Evolutionary conservation across 1,140 invertebrate genomes (phyloP).

Genomic region (Dreissena polymorpha): DNA sequence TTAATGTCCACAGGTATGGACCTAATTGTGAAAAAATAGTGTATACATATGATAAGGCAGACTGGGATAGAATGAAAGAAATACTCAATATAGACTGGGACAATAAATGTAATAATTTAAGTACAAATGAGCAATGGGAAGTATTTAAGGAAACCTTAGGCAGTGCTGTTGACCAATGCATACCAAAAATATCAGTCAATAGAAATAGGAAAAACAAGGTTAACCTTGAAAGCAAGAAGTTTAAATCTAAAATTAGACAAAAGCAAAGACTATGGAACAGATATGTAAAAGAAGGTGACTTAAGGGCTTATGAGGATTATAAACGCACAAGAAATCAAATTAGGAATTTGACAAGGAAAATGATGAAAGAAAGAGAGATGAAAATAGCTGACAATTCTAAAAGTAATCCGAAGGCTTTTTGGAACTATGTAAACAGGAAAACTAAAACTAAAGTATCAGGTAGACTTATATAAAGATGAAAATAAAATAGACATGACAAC

Average conservation of each 20-base stretch:
- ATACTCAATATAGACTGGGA: slow-evolving; percentile 4
- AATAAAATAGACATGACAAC: not conserved
- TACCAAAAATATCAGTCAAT: not conserved
- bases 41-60: slow-evolving; percentile 16
- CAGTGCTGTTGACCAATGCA: not conserved
- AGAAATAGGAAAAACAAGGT: not conserved
- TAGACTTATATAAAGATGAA: slow-evolving; percentile 21
- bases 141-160: not conserved
- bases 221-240: not conserved
- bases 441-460: slow-evolving; percentile 12
- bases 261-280: slow-evolving; percentile 9
- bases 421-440: slow-evolving; percentile 14
- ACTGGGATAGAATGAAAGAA: not conserved
- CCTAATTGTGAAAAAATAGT: not conserved
- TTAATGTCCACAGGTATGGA: not conserved
- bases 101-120: not conserved
- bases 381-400: not conserved
- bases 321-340: slow-evolving; percentile 7
- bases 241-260: slow-evolving; percentile 2
- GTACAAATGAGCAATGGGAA: not conserved
- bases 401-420: slow-evolving; percentile 1
- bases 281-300: not conserved
- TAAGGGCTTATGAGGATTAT: not conserved
- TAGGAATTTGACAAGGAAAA: slow-evolving; percentile 12
- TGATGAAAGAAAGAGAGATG: not conserved